phyloP scores from a whole-genome alignment of 2,797 vertebrate genomes.

The Tangara arthus region DNA sequence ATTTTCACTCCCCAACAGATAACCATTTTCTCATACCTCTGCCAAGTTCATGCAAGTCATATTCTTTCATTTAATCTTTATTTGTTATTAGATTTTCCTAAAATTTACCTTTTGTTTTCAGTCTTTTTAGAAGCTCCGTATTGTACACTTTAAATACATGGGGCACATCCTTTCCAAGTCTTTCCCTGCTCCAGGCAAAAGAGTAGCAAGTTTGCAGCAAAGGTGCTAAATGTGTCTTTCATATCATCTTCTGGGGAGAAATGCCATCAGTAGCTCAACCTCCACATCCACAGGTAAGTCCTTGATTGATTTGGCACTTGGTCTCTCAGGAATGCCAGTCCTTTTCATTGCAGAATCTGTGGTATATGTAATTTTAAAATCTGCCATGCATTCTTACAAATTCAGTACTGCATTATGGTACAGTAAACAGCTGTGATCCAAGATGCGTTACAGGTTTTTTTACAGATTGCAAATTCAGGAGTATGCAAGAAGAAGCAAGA shows the following conservation, averaged over 20 bases:
- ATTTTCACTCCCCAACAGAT: background rate
- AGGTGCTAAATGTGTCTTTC: background rate
- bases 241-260: background rate
- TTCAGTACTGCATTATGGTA: background rate
- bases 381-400: background rate
- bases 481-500: background rate
- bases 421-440: background rate
- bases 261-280: background rate
- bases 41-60: background rate
- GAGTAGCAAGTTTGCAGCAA: background rate
- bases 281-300: background rate
- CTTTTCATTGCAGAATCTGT: background rate
- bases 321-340: background rate
- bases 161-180: background rate
- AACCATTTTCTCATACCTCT: slow-evolving; percentile 2
- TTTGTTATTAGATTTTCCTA: background rate
- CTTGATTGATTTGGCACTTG: background rate
- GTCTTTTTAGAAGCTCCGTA: background rate
- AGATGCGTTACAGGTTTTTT: background rate
- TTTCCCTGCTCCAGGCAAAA: background rate
- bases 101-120: background rate
- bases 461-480: background rate
- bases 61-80: slow-evolving; percentile 3
- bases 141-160: background rate
- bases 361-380: background rate